These are phyloP conservation scores for Hemicentrotus pulcherrimus DNA, from an alignment of 35 echinoderm and acorn worm genomes.

Conservation along the genomic window DNA sequence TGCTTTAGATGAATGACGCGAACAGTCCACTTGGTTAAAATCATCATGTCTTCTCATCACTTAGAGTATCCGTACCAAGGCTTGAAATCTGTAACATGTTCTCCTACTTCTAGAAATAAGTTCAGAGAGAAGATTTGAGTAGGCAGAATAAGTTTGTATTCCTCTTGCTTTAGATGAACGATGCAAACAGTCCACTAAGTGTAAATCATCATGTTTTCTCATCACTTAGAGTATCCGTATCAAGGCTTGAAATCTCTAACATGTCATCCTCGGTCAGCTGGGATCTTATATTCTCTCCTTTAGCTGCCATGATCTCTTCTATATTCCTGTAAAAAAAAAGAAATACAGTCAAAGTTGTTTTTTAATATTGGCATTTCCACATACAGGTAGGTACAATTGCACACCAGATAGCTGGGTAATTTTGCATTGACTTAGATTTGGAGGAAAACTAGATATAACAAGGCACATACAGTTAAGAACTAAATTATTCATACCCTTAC, in stretches of 20 bases:
- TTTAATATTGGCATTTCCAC: background rate
- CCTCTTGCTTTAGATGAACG: background rate
- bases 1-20: background rate
- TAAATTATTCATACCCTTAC: too few species aligned
- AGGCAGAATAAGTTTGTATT: background rate
- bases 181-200: background rate
- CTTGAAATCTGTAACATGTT: constrained; percentile 32
- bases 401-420: too few species aligned
- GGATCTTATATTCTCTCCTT: constrained; percentile 64
- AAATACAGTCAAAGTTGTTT: background rate
- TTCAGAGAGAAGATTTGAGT: too few species aligned
- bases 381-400: too few species aligned
- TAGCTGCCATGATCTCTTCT: constrained; percentile 85
- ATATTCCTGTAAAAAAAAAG: constrained; percentile 71
- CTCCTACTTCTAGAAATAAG: too few species aligned
- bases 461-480: too few species aligned
- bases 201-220: background rate
- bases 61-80: constrained; percentile 33
- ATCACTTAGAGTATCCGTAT: background rate
- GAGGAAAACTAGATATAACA: too few species aligned
- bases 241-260: constrained; percentile 56
- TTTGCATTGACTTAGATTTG: background rate
- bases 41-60: background rate
- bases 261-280: constrained; percentile 58
- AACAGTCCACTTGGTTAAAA: background rate